These are phyloP conservation scores for Argyrosomus japonicus DNA, from an alignment of 2,113 vertebrate genomes.

Conservation along the genomic window DNA sequence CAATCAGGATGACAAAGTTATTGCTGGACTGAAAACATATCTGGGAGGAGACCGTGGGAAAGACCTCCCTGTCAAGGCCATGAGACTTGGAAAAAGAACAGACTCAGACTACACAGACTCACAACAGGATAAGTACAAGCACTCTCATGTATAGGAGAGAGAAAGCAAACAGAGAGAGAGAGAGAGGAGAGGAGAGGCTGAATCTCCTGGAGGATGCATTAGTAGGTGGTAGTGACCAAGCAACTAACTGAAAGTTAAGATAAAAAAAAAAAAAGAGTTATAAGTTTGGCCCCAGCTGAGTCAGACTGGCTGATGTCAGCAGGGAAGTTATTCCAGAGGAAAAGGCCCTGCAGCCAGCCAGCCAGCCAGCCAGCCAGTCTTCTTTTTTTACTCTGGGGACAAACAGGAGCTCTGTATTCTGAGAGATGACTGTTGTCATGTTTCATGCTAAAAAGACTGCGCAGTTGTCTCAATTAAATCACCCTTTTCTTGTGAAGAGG, in stretches of 20 bases:
- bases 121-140: background rate
- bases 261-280: too few relatives aligned
- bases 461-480: background rate
- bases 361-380: background rate
- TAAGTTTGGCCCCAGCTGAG: background rate
- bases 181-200: background rate
- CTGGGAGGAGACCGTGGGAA: background rate
- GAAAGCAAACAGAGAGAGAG: background rate
- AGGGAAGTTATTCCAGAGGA: background rate
- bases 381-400: background rate
- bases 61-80: background rate
- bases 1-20: background rate
- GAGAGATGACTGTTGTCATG: background rate
- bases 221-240: background rate
- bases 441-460: background rate
- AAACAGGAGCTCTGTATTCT: background rate
- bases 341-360: background rate
- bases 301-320: background rate
- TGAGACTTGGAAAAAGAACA: background rate
- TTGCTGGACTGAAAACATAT: background rate
- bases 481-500: background rate
- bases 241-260: background rate
- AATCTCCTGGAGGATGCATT: background rate
- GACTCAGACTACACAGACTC: background rate
- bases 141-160: background rate